phyloP scores from a whole-genome alignment of 2,797 vertebrate genomes.

The Sorex maritimensis region DNA sequence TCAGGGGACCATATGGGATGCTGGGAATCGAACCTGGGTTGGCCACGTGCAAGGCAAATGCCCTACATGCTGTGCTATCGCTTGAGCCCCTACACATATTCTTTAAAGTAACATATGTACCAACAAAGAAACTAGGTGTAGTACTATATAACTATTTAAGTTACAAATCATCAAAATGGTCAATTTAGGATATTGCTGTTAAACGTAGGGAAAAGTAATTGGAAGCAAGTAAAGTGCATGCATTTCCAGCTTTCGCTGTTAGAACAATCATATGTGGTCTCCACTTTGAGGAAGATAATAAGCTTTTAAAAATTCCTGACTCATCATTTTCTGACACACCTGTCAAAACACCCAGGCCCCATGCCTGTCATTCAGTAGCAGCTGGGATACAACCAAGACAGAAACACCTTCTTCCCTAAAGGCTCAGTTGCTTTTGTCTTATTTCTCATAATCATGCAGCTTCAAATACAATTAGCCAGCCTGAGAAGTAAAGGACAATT shows the following conservation, averaged over 20 bases:
- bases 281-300: conserved; percentile 68
- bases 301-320: conserved; percentile 63
- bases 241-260: conserved; percentile 44
- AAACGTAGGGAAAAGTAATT: conserved; percentile 61
- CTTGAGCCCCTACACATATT: conserved; percentile 11
- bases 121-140: conserved; percentile 9
- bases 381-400: background rate
- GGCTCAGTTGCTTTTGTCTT: background rate
- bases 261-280: conserved; percentile 66
- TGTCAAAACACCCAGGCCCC: background rate
- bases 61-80: too few species aligned
- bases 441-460: background rate
- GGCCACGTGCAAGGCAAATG: too few species aligned
- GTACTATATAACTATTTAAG: conserved; percentile 16
- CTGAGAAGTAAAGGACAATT: background rate
- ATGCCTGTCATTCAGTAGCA: background rate
- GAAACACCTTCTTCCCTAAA: background rate
- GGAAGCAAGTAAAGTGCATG: conserved; percentile 31
- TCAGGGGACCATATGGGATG: too few species aligned
- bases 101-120: conserved; percentile 53
- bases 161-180: conserved; percentile 65
- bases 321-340: conserved; percentile 47
- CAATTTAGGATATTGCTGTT: conserved; percentile 51
- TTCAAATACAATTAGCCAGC: background rate
- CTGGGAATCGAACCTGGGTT: too few species aligned